A percentile compares a stretch with the other conserved stretches of the same genome.
Conservation (phyloP, 2,888 invertebrate genomes). For the Aproaerema taeniolella region DNA sequence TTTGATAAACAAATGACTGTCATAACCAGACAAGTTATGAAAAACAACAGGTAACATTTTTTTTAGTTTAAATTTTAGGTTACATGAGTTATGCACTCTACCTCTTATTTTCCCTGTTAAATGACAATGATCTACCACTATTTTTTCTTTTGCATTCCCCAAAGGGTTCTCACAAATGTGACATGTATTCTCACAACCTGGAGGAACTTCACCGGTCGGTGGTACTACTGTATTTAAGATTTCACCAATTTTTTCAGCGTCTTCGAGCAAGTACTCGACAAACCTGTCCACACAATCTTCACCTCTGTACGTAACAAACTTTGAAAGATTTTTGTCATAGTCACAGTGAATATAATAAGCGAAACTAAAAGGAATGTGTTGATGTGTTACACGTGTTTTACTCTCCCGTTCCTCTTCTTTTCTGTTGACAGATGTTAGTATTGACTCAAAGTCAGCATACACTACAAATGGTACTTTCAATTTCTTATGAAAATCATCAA, state of each 20-base stretch:
- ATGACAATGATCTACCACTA: conserved; percentile 8
- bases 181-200: too few species aligned
- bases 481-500: not conserved
- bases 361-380: conserved; percentile 2
- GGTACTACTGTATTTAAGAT: too few species aligned
- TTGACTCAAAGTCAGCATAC: conserved; percentile 6
- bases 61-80: conserved; percentile 1
- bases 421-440: not conserved
- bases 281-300: conserved; percentile 1
- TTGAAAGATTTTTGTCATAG: not conserved
- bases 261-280: not conserved
- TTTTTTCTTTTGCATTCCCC: not conserved
- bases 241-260: conserved; percentile 12
- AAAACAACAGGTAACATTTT: conserved; percentile 9
- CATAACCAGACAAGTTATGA: conserved; percentile 13
- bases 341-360: conserved; percentile 5
- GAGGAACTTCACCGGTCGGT: too few species aligned
- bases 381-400: not conserved
- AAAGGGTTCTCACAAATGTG: not conserved
- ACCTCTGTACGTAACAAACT: conserved; percentile 3
- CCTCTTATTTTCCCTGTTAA: conserved; percentile 9
- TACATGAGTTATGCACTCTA: conserved; percentile 6
- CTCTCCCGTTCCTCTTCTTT: not conserved
- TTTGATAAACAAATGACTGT: conserved; percentile 11
- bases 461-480: conserved; percentile 5